Base-by-base conservation (phyloP, 2,797 vertebrate genomes). In the Pantherophis vulpinus region DNA sequence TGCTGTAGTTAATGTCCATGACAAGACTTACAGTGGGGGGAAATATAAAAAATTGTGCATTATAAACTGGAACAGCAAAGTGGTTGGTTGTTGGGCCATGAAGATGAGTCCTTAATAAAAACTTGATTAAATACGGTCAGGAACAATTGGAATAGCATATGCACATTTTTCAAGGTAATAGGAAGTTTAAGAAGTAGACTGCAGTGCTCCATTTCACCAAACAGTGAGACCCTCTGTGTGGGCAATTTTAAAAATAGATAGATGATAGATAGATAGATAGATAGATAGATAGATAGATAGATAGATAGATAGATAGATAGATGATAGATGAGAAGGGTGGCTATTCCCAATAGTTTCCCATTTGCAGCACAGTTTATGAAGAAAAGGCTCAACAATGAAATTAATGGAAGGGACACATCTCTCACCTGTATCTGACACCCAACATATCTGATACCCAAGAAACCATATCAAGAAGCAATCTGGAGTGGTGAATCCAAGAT, bases 141-240 rank as follows among this genome's bases (percentile, higher is more conserved):
- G 3, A 14, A 6, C 18, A 91, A 79, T n/a, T 74, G 61, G 42
- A 55, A 32, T 16, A 89, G 16, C 4, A 27, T 27, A 13, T 61
- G 56, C 29, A 61, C 4, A 42, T 54, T 92, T 89, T 59, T 66
- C 47, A 90, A 90, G 51, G 23, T 66, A 66, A 27, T 16, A n/a
- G 8, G 92, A 90, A 70, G 27, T 90, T 6, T 37, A 87, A 58
- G 79, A 86, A 90, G 12, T 27, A 83, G 58, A 90, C 20, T 87
- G 32, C n/a, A 32, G n/a, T 88, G 56, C 27, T n/a, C 18, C 74
- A 83, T 83, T 83, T 83, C 74, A 47, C 74, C 74, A 83, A 23
- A 83, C 10, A 74, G 32, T 37, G 66, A 18, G 14, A 1, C 6
- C n/a, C n/a, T 37, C 66, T 74, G n/a, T 32, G 16, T 74, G n/a